Base-by-base conservation (phyloP, 2,797 vertebrate species). In the Thalassophryne amazonica region DNA sequence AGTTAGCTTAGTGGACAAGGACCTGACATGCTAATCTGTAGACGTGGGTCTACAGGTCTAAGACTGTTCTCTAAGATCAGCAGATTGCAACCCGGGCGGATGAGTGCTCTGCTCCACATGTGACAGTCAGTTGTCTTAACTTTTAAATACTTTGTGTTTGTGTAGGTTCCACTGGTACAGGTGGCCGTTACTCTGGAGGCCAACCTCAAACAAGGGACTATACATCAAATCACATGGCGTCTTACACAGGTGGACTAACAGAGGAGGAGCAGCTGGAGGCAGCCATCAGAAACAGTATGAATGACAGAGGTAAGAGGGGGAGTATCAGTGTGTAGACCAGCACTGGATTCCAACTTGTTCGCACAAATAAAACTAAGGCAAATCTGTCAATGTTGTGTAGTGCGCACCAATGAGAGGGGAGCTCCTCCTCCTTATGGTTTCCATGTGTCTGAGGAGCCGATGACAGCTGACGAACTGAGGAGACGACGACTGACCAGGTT, bases 241-340 rank as follows among this genome's bases (percentile, higher is more conserved):
- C 30, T 0, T 93, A 93, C 38, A 89, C 93, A 1, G 90, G 83
- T 6, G 91, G 93, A 3, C 73, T 95, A 42, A 90, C 80, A 7
- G 94, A 94, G 53, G 88, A 92, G 15, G 90, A 94, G 19, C 93
- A 94, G 62, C 83, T 91, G 40, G 83, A 93, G 51, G 81, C 80
- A 32, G 94, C 93, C 0, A 3, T 94, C 9, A 81, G 77, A 6
- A 92, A 90, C 74, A 94, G 93, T 54, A 81, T 94, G 36, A 70
- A 66, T 51, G 82, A 90, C 36, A 82, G 49, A 86, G 89, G 94
- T 94, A 71, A 53, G 89, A 8, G 16, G 14, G 6, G 2, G 9
- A 34, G 10, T 38, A 15, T 29, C 2, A 13, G 1, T 15, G 15
- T 10, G 20, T 21, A 5, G 13, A 25, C 5, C 32, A 21, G 22